Base-by-base conservation (phyloP, 2,888 invertebrate species). In the Drosophila gaucha region DNA sequence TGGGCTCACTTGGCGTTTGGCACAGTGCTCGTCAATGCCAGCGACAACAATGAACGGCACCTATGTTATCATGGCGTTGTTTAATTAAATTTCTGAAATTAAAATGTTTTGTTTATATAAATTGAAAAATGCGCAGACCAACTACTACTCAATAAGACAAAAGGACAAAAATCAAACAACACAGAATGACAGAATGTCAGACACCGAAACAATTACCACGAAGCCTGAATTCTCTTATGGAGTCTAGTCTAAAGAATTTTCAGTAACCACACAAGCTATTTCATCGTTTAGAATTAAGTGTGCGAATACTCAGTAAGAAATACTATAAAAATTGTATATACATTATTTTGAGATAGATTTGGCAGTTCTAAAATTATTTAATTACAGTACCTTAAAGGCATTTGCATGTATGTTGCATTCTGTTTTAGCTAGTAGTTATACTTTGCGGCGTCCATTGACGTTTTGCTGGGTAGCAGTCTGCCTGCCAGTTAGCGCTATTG, bases 11-110 rank as follows among this genome's bases (percentile, higher is more conserved):
- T 51, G 38, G 22, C 49, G 66, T 54, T 66, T 75, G 63, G 50
- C 47, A 35, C 62, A 57, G 47, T 68, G 66, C 67, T 75, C 74
- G 55, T 72, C 68, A 57, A 59, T 68, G 60, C 58, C 65, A 55
- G 20, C 20, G 43, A 39, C 44, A 67, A 58, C 68, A 74, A 74
- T 62, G 39, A 31, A 20, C 10, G 41, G 65, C 69, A 83, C 64
- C 73, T 63, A 64, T 73, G 74, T 67, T 74, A 80, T 83, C 80
- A 67, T 57, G 58, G 82, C 86, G 89, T 87, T 90, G 90, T 91
- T 91, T 90, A 91, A 91, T 91, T 91, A 90, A 91, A 91, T 90
- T 88, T 91, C 89, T 90, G 90, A 91, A 91, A 91, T 91, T 91
- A 91, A 91, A 91, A 91, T 90, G 91, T 90, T 91, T 91, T 91